A percentile compares a stretch with the other conserved stretches of the same genome.
Evolutionary conservation across 2,888 invertebrate genomes (phyloP).

Genomic region (Leptarthrus brevirostris): DNA sequence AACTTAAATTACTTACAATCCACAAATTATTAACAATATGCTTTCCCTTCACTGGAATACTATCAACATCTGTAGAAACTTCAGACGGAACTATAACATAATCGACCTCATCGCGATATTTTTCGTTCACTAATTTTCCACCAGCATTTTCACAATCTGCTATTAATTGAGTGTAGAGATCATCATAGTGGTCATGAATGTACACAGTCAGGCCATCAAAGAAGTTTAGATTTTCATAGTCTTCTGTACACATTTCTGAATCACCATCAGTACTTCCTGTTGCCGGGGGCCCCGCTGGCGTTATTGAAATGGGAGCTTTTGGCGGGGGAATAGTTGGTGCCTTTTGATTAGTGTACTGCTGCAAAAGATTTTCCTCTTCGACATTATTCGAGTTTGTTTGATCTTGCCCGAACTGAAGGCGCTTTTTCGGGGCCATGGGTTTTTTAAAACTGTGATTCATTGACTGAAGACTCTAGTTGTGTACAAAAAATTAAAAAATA

Average conservation of each 20-base stretch:
- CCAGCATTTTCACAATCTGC: conserved; percentile 70
- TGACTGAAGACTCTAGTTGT: conserved; percentile 60
- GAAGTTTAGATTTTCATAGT: conserved; percentile 63
- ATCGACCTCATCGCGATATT: conserved; percentile 72
- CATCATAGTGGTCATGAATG: conserved; percentile 66
- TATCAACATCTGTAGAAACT: conserved; percentile 57
- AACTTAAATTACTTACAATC: conserved; percentile 58
- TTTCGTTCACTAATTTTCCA: conserved; percentile 69
- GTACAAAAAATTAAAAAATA: not conserved
- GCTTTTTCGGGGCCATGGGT: conserved; percentile 59
- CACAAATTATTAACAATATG: conserved; percentile 64
- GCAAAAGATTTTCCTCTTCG: conserved; percentile 4
- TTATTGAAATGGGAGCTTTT: not conserved
- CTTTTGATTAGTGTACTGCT: not conserved
- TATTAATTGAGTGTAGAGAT: conserved; percentile 64
- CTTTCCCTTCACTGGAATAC: conserved; percentile 60
- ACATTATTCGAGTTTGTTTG: not conserved
- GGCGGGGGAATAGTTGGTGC: not conserved
- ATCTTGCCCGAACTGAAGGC: not conserved
- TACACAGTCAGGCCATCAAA: conserved; percentile 62
- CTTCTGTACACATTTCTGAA: conserved; percentile 58
- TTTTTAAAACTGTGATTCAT: conserved; percentile 66
- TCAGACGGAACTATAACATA: conserved; percentile 74
- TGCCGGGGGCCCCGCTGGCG: not conserved
- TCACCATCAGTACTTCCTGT: not conserved